Percentiles rank a stretch among this genome's conserved stretches.
These are phyloP conservation scores for Rhingia rostrata DNA, from an alignment of 2,888 invertebrate species.

Conservation along the genomic window DNA sequence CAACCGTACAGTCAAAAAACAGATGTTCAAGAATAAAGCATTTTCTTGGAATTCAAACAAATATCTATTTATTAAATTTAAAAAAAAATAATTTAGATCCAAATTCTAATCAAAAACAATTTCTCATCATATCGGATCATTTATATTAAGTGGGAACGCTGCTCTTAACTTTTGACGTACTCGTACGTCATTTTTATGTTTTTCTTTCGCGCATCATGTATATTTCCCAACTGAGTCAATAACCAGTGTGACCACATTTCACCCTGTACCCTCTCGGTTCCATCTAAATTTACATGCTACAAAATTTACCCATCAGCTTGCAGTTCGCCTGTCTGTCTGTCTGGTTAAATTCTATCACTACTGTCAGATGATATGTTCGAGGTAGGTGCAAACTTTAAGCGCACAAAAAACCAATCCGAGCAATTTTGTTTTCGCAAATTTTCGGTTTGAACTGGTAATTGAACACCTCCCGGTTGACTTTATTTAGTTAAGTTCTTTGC, in stretches of 20 bases:
- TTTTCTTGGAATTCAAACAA: too few species aligned
- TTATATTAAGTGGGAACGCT: too few species aligned
- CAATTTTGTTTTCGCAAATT: slow-evolving; percentile 44
- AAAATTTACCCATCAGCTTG: slow-evolving; percentile 51
- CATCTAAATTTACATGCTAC: slow-evolving; percentile 55
- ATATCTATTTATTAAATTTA: too few species aligned
- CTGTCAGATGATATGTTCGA: slow-evolving; percentile 40
- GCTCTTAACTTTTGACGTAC: too few species aligned
- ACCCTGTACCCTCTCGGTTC: slow-evolving; percentile 13
- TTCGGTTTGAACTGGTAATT: slow-evolving; percentile 64
- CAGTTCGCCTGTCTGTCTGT: slow-evolving; percentile 33
- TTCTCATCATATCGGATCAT: too few species aligned
- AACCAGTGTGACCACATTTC: slow-evolving; percentile 61
- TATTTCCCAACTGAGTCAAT: slow-evolving; percentile 49
- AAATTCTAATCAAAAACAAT: too few species aligned
- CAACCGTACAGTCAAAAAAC: too few species aligned
- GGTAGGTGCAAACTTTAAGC: slow-evolving; percentile 24
- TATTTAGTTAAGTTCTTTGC: slow-evolving; percentile 35
- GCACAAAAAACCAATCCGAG: slow-evolving; percentile 20
- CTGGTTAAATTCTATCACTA: slow-evolving; percentile 27
- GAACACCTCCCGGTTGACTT: slow-evolving; percentile 52
- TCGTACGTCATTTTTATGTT: background rate
- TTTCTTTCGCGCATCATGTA: slow-evolving; percentile 20
- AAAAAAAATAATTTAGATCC: too few species aligned
- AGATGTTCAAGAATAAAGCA: too few species aligned